phyloP scores from a whole-genome alignment of 2,888 invertebrate species.

The Mechanitis mazaeus region DNA sequence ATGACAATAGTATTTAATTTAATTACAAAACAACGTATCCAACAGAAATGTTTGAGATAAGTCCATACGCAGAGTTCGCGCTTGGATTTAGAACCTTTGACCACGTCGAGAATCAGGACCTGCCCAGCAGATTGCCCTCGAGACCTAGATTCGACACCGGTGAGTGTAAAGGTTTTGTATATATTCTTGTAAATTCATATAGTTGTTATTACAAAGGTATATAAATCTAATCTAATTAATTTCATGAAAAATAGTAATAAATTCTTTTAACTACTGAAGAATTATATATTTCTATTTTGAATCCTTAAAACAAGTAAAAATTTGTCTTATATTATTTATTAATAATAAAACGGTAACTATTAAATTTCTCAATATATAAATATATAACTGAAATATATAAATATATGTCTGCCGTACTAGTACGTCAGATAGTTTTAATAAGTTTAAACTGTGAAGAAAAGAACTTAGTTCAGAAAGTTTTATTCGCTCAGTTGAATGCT shows the following conservation, averaged over 20 bases:
- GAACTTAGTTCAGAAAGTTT: too few relatives aligned
- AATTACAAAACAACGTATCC: background rate
- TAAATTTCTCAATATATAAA: too few relatives aligned
- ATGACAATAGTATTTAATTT: background rate
- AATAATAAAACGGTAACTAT: too few relatives aligned
- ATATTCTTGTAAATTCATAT: background rate
- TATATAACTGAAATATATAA: too few relatives aligned
- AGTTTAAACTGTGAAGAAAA: too few relatives aligned
- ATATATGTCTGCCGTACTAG: too few relatives aligned
- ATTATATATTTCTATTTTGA: too few relatives aligned
- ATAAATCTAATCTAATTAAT: background rate
- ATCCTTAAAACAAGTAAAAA: too few relatives aligned
- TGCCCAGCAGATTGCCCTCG: conserved; percentile 63
- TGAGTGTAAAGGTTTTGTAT: conserved; percentile 35
- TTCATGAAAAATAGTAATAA: too few relatives aligned
- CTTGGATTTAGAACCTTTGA: conserved; percentile 71
- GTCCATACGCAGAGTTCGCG: conserved; percentile 72
- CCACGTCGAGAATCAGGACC: conserved; percentile 70
- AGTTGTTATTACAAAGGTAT: background rate
- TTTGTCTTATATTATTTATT: too few relatives aligned
- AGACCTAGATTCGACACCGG: conserved; percentile 71
- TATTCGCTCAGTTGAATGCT: too few relatives aligned
- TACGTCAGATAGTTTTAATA: background rate
- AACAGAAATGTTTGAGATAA: conserved; percentile 74
- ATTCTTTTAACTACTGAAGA: too few relatives aligned